Percentiles rank a stretch among this genome's conserved stretches.
These are phyloP conservation scores for Mactra quadrangularis DNA, from an alignment of 1,140 invertebrate genomes.

Conservation along the genomic window DNA sequence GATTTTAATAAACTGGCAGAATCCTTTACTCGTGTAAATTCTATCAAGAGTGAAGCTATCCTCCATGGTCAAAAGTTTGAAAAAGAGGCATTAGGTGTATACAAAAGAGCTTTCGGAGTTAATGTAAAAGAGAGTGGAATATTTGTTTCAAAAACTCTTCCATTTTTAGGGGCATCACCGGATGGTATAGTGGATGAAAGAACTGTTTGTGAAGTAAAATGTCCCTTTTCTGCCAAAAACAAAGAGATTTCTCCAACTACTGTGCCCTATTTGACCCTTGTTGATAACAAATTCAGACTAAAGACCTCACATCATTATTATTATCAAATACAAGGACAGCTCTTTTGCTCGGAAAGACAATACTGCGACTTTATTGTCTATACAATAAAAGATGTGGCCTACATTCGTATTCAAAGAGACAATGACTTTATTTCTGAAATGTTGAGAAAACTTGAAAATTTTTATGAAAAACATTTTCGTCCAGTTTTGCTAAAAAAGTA, in stretches of 20 bases:
- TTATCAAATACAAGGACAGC: slow-evolving; percentile 67
- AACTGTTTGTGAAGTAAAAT: slow-evolving; percentile 26
- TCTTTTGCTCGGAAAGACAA: slow-evolving; percentile 54
- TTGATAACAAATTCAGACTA: slow-evolving; percentile 25
- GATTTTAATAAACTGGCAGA: slow-evolving; percentile 10
- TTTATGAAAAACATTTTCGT: slow-evolving; percentile 45
- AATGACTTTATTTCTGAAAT: slow-evolving; percentile 55
- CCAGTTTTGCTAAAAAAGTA: slow-evolving; percentile 27
- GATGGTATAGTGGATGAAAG: slow-evolving; percentile 22
- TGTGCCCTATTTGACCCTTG: slow-evolving; percentile 21
- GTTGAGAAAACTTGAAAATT: slow-evolving; percentile 51
- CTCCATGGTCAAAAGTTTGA: slow-evolving; percentile 12
- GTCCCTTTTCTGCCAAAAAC: slow-evolving; percentile 23
- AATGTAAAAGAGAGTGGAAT: slow-evolving; percentile 9
- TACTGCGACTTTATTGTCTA: slow-evolving; percentile 59
- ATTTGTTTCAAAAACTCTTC: slow-evolving; percentile 20
- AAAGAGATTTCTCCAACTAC: slow-evolving; percentile 22
- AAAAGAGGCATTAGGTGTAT: slow-evolving; percentile 1
- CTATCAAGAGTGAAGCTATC: slow-evolving; percentile 4
- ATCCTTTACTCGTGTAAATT: background rate
- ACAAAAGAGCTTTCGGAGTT: background rate
- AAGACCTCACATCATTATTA: slow-evolving; percentile 61
- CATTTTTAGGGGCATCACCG: slow-evolving; percentile 37
- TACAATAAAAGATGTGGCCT: slow-evolving; percentile 53
- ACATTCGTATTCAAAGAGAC: slow-evolving; percentile 55